These are phyloP conservation scores for Pegoplata infirma DNA, from an alignment of 2,888 invertebrate genomes.

Conservation along the genomic window DNA sequence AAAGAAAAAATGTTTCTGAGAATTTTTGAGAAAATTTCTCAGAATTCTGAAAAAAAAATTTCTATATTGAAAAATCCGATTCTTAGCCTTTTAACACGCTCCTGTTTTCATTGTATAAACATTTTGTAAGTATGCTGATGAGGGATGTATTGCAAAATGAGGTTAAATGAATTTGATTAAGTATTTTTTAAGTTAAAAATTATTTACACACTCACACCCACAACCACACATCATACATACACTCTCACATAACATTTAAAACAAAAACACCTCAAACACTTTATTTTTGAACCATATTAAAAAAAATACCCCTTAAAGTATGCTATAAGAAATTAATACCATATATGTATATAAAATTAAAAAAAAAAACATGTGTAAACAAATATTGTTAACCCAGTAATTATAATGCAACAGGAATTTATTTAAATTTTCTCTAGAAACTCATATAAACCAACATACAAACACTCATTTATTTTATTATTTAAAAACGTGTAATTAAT, in stretches of 20 bases:
- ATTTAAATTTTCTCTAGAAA: neutral
- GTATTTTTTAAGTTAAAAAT: conserved; percentile 21
- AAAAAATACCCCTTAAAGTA: neutral
- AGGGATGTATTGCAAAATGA: conserved; percentile 10
- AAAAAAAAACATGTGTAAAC: no score
- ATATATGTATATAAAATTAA: neutral
- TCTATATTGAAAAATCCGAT: no score
- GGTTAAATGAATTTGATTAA: conserved; percentile 48
- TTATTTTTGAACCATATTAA: conserved; percentile 8
- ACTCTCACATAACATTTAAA: no score
- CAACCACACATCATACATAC: conserved; percentile 18
- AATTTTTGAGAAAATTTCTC: no score
- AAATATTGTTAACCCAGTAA: no score
- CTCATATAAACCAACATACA: neutral
- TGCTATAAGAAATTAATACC: neutral
- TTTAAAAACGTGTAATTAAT: conserved; percentile 49
- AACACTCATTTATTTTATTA: conserved; percentile 15
- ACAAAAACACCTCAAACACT: conserved; percentile 13
- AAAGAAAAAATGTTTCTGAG: no score
- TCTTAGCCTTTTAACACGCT: neutral
- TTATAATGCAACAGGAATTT: neutral
- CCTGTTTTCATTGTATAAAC: neutral
- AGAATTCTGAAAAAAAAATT: no score
- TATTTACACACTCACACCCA: neutral
- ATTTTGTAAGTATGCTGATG: neutral